phyloP scores from a whole-genome alignment of 2,888 invertebrate genomes.

The Cataglyphis albicans region DNA sequence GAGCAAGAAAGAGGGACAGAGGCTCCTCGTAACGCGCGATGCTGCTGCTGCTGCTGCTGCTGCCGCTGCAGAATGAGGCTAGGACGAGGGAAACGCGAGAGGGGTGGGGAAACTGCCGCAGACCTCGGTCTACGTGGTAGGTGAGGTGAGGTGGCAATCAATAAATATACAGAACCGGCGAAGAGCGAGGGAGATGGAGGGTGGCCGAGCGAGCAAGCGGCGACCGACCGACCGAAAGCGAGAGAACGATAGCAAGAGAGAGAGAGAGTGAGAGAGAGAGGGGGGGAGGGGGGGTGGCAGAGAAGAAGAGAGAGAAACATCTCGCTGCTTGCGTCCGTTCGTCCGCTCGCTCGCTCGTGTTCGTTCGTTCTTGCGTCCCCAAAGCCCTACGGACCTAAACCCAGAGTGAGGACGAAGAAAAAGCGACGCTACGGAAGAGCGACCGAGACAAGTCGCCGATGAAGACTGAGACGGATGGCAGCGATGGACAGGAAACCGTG shows the following conservation, averaged over 20 bases:
- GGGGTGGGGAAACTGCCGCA: conserved; percentile 77
- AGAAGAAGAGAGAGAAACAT: conserved; percentile 16
- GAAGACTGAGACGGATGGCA: conserved; percentile 56
- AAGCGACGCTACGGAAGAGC: conserved; percentile 26
- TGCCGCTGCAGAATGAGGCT: conserved; percentile 71
- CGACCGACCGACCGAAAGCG: conserved; percentile 61
- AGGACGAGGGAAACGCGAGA: conserved; percentile 73
- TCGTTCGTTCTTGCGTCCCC: conserved; percentile 78
- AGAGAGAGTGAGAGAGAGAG: no score
- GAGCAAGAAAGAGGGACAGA: conserved; percentile 54
- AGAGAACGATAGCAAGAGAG: conserved; percentile 53
- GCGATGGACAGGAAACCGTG: conserved; percentile 42
- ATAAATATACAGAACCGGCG: conserved; percentile 85
- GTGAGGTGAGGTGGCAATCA: conserved; percentile 85
- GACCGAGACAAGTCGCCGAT: conserved; percentile 49
- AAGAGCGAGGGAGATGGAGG: conserved; percentile 69
- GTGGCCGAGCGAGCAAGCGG: conserved; percentile 47
- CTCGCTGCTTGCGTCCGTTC: conserved; percentile 72
- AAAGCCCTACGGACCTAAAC: conserved; percentile 72
- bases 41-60: conserved; percentile 67
- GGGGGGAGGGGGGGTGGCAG: background rate
- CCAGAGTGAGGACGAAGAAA: conserved; percentile 53
- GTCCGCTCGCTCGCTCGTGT: conserved; percentile 58
- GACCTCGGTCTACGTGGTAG: conserved; percentile 78
- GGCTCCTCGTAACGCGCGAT: conserved; percentile 68